Base-by-base conservation (phyloP, 2,888 invertebrate genomes). In the Gari tellinella region DNA sequence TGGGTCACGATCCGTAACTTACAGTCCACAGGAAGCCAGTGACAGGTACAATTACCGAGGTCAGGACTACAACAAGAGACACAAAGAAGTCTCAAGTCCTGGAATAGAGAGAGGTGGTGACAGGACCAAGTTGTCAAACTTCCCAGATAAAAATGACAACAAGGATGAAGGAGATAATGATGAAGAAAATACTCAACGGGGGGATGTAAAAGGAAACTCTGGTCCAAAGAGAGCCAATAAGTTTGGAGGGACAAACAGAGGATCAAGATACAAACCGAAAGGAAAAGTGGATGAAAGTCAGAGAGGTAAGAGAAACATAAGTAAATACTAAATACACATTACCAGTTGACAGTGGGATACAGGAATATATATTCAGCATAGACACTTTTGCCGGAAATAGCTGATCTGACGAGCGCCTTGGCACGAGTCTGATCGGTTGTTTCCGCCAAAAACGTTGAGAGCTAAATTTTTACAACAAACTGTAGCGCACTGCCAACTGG, bases 241-340 rank as follows among this genome's bases (percentile, higher is more conserved):
- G 48, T 51, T 21, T 17, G 61, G 25, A 12, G 52, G 63, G 19
- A 51, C 58, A 19, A 58, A 60, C 19, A 60, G 62, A 62, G 69
- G 65, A 5, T 45, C 57, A 23, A 69, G 77, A 41, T 41, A 46
- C 7, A 65, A 69, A 23, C 53, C 26, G 14, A 60, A 58, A 45
- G 76, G 70, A 37, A 80, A 78, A 46, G 61, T 81, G 26, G 83
- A 83, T 64, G 83, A 83, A 49, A 81, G 80, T 60, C 83, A 83
- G 23, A 78, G 83, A 80, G 83, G 83, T 81, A 68, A 48, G 15
- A 25, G 12, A n/a, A n/a, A n/a, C n/a, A n/a, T n/a, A n/a, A n/a
- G n/a, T n/a, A n/a, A n/a, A n/a, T n/a, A n/a, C n/a, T n/a, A n/a
- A n/a, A n/a, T n/a, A n/a, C n/a, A n/a, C n/a, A n/a, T n/a, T n/a